phyloP scores from a whole-genome alignment of 2,113 vertebrate species.

The Speoplatyrhinus poulsoni region DNA sequence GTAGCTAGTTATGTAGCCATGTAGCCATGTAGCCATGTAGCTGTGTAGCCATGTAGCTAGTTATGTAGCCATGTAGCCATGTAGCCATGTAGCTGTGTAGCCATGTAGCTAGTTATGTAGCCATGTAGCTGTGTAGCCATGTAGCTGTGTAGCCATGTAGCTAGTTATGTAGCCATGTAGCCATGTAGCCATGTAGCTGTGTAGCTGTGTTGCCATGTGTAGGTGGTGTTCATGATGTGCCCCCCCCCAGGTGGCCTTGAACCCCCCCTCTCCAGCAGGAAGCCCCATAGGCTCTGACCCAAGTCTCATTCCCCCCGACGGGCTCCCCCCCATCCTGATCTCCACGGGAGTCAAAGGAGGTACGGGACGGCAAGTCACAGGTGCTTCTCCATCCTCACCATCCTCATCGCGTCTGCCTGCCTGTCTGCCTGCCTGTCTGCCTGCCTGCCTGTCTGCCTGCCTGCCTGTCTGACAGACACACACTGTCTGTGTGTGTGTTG shows the following conservation, averaged over 20 bases:
- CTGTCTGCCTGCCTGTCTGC: constrained; percentile 10
- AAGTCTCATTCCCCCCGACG: constrained; percentile 97
- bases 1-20: too few species aligned
- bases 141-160: too few species aligned
- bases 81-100: too few species aligned
- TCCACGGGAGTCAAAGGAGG: constrained; percentile 99
- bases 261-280: constrained; percentile 81
- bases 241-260: constrained; percentile 72
- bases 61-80: too few species aligned
- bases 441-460: background rate
- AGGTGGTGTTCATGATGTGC: constrained; percentile 21
- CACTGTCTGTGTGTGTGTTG: constrained; percentile 31
- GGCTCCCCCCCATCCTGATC: constrained; percentile 98
- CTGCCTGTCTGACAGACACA: constrained; percentile 2
- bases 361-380: constrained; percentile 83
- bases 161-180: too few species aligned
- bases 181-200: too few species aligned
- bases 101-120: too few species aligned
- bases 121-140: too few species aligned
- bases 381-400: constrained; percentile 79
- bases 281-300: constrained; percentile 94
- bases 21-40: too few species aligned
- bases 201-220: background rate
- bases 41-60: too few species aligned
- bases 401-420: constrained; percentile 59